These are phyloP conservation scores for Bombus sylvicola DNA, from an alignment of 1,140 invertebrate genomes.

Conservation along the genomic window DNA sequence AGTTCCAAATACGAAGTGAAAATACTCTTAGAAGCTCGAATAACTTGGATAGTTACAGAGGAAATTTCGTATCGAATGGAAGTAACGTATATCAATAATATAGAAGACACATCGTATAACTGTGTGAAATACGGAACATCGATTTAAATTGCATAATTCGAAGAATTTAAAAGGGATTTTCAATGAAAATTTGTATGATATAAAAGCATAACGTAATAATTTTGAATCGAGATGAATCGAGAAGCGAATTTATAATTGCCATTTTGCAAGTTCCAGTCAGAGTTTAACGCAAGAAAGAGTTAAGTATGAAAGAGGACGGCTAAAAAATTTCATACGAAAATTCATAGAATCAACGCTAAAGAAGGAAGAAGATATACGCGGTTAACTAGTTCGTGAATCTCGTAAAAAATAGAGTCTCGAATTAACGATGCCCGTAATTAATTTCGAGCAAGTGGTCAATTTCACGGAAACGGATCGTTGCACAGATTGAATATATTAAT, in stretches of 20 bases:
- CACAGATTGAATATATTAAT: conserved; percentile 1
- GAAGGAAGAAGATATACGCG: not conserved
- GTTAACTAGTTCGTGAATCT: not conserved
- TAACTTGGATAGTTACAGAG: too few species aligned
- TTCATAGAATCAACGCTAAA: not conserved
- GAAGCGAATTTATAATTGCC: too few species aligned
- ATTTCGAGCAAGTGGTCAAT: conserved; percentile 4
- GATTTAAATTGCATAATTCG: too few species aligned
- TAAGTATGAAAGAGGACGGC: not conserved
- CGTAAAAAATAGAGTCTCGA: not conserved
- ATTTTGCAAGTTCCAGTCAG: too few species aligned
- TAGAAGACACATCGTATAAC: too few species aligned
- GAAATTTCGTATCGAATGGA: too few species aligned
- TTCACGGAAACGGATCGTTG: not conserved
- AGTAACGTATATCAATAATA: too few species aligned
- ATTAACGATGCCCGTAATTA: not conserved
- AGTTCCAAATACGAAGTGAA: not conserved
- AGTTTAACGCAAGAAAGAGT: not conserved
- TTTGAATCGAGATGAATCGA: too few species aligned
- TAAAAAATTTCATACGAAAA: not conserved
- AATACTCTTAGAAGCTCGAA: not conserved
- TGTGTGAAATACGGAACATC: too few species aligned
- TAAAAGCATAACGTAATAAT: too few species aligned
- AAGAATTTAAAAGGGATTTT: too few species aligned
- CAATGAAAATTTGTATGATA: too few species aligned